Percentiles rank a stretch among this genome's conserved stretches.
Conservation (phyloP, 2,888 invertebrate genomes). For the Mantis religiosa region DNA sequence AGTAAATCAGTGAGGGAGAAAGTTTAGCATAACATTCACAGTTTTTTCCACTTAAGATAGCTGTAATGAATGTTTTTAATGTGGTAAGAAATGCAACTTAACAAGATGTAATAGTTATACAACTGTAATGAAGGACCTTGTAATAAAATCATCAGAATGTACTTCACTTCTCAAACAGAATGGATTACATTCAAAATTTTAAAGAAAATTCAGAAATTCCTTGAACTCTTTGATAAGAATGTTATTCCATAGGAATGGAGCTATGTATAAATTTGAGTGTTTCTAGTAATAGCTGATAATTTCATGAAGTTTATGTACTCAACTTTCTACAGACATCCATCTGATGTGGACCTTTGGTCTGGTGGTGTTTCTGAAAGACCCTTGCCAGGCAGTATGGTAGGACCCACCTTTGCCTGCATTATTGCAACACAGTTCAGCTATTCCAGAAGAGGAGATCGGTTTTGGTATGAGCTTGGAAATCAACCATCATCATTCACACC, state of each 20-base stretch:
- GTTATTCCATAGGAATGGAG: too few species aligned
- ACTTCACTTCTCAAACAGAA: too few species aligned
- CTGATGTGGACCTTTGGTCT: slow-evolving; percentile 92
- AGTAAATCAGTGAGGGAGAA: too few species aligned
- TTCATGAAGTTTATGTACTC: background rate
- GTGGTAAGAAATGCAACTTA: too few species aligned
- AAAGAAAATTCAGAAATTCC: background rate
- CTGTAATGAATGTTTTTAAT: too few species aligned
- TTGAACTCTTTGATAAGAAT: background rate
- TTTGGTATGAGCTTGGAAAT: slow-evolving; percentile 90
- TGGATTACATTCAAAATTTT: background rate
- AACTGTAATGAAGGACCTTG: too few species aligned
- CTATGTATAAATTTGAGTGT: background rate
- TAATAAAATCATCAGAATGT: too few species aligned
- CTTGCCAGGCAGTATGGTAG: slow-evolving; percentile 85
- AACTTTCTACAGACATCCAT: slow-evolving; percentile 61
- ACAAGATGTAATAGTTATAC: too few species aligned
- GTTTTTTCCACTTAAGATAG: too few species aligned
- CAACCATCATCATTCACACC: slow-evolving; percentile 86
- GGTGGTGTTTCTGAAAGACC: slow-evolving; percentile 90
- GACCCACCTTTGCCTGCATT: slow-evolving; percentile 90
- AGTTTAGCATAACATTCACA: too few species aligned
- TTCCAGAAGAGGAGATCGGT: slow-evolving; percentile 83
- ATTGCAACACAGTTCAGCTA: slow-evolving; percentile 91
- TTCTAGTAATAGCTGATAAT: background rate